phyloP scores from a whole-genome alignment of 53 echinoderm and acorn worm species.

The Echinometra lucunter region DNA sequence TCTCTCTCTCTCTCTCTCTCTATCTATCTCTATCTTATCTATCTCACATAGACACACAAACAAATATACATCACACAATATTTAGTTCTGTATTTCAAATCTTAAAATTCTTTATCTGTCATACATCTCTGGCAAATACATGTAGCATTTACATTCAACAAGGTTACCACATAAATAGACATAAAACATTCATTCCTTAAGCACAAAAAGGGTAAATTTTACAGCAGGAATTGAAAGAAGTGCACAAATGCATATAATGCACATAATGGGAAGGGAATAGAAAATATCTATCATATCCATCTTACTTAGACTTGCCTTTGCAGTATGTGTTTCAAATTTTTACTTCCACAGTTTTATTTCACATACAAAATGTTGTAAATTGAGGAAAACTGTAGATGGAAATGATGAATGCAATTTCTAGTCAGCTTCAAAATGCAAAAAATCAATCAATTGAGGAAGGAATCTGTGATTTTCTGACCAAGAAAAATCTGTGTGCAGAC shows the following conservation, averaged over 20 bases:
- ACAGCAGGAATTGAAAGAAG: neutral
- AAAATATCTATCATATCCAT: neutral
- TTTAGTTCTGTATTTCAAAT: neutral
- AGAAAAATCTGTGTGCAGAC: too few species aligned
- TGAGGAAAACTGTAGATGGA: too few species aligned
- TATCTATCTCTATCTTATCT: neutral
- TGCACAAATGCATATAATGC: neutral
- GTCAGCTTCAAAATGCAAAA: too few species aligned
- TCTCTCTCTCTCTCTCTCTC: neutral
- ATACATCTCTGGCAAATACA: neutral
- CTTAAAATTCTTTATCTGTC: constrained; percentile 17
- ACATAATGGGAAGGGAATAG: neutral
- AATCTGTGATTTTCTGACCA: too few species aligned
- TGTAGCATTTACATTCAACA: neutral
- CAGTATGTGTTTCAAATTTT: neutral
- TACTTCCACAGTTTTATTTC: neutral
- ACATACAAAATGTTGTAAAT: neutral
- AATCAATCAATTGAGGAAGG: too few species aligned
- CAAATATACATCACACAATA: neutral
- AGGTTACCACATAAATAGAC: neutral
- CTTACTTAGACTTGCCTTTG: too few species aligned
- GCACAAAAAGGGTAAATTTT: neutral
- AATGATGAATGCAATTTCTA: too few species aligned
- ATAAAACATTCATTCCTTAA: neutral
- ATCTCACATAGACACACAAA: neutral